These are phyloP conservation scores for Oostethus manadensis DNA, from an alignment of 2,113 vertebrate species.

Conservation along the genomic window DNA sequence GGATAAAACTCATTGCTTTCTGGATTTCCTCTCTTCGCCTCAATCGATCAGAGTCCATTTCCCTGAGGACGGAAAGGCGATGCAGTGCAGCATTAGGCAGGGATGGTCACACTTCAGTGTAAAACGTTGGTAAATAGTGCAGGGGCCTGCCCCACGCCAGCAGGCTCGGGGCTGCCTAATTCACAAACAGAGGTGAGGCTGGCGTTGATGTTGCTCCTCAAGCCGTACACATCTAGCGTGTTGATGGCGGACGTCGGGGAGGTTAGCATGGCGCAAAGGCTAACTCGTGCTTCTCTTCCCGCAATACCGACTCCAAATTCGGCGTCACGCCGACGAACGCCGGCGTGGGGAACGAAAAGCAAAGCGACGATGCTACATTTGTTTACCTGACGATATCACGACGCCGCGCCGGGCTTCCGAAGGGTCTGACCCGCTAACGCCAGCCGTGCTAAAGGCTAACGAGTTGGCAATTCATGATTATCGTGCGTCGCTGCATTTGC, in stretches of 20 bases:
- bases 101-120: background rate
- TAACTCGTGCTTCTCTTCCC: constrained; percentile 9
- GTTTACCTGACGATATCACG: constrained; percentile 5
- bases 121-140: background rate
- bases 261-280: background rate
- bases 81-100: background rate
- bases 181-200: constrained; percentile 6
- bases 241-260: background rate
- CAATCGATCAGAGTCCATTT: constrained; percentile 84
- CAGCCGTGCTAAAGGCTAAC: constrained; percentile 27
- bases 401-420: background rate
- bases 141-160: constrained; percentile 27
- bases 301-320: background rate
- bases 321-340: background rate
- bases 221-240: too few species aligned
- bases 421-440: constrained; percentile 13
- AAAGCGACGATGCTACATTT: background rate
- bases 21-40: constrained; percentile 95
- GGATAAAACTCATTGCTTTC: constrained; percentile 94
- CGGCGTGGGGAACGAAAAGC: background rate
- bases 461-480: background rate
- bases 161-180: constrained; percentile 8
- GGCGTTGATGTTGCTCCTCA: background rate
- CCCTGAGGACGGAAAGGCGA: constrained; percentile 27
- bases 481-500: background rate